Evolutionary conservation across 2,888 invertebrate species (phyloP), one percentile per base, ranked within the genome.

Genomic region (Limulus polyphemus): DNA sequence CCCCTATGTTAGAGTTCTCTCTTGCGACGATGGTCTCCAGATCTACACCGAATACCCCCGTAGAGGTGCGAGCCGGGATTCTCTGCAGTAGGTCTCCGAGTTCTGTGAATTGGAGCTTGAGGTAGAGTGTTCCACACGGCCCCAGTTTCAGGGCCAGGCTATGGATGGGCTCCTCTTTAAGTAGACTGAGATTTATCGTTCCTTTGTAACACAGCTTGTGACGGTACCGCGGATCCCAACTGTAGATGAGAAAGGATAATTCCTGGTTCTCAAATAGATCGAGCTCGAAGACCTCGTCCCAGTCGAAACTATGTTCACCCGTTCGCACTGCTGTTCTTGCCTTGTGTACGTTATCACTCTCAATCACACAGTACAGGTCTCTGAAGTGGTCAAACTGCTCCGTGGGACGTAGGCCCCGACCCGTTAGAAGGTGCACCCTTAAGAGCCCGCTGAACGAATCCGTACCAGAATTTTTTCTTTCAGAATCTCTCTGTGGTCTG

Each of bases 211-310:
- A 97, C 56, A 95, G 82, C 76, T 95, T 91, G 79, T 95, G 98
- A 72, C 98, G 83, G 74, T 92, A 92, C 76, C 97, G 95, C 0
- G 98, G 97, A 79, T 99, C 98, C 99, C 99, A 99, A 12, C 95
- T 95, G 79, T 99, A 99, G 59, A 99, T 92, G 69, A 98, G 82
- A 69, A 99, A 87, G 74, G 98, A 95, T 69, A 98, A 80, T 76
- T 97, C 93, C 71, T 89, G 85, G 74, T 94, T 94, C 73, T 91
- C 89, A 55, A 95, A 91, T 65, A 98, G 81, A 75, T 99, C 98
- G 72, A 99, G 80, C 76, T 99, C 98, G 75, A 99, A 99, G 14
- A 93, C 92, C 77, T 99, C 99, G 75, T 98, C 95, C 99, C 99
- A 99, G 77, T 98, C 95, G 76, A 97, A 98, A 75, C 93, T 92